Percentiles rank a stretch among this genome's conserved stretches.
Evolutionary conservation across 2,888 invertebrate genomes (phyloP).

Genomic region (Creontiades dilutus): DNA sequence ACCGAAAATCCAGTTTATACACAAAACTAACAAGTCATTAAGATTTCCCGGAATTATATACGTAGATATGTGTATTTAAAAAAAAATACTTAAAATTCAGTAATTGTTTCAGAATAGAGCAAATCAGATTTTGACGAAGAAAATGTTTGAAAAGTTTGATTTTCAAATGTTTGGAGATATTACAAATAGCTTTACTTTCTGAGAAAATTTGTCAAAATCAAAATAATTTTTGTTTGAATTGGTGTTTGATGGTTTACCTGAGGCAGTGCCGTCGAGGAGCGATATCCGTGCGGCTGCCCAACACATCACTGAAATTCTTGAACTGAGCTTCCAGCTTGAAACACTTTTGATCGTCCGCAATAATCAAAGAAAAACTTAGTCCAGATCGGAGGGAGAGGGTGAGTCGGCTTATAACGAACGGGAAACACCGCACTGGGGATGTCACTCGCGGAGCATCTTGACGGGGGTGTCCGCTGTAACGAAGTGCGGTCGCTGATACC

Average conservation of each 20-base stretch:
- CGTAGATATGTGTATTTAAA: too few species aligned
- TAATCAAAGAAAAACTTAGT: slow-evolving; percentile 7
- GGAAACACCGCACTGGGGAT: slow-evolving; percentile 27
- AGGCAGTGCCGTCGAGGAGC: slow-evolving; percentile 66
- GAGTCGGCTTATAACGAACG: background rate
- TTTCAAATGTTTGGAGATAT: too few species aligned
- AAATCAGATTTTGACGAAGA: too few species aligned
- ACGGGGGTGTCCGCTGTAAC: background rate
- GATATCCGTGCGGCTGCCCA: slow-evolving; percentile 67
- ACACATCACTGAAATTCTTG: slow-evolving; percentile 66
- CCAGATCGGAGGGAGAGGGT: background rate
- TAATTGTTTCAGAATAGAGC: too few species aligned
- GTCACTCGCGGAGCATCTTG: slow-evolving; percentile 55
- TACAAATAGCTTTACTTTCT: too few species aligned
- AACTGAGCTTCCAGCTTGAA: slow-evolving; percentile 56
- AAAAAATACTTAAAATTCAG: too few species aligned
- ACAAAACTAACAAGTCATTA: too few species aligned
- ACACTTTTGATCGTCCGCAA: slow-evolving; percentile 45
- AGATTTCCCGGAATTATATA: too few species aligned
- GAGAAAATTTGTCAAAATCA: too few species aligned
- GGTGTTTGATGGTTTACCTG: slow-evolving; percentile 43
- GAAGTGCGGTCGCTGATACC: background rate
- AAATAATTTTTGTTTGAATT: background rate
- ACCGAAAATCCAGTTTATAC: too few species aligned
- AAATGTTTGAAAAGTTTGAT: too few species aligned